Conservation (phyloP, 2,888 invertebrate species). For the Amphipoea lucens region DNA sequence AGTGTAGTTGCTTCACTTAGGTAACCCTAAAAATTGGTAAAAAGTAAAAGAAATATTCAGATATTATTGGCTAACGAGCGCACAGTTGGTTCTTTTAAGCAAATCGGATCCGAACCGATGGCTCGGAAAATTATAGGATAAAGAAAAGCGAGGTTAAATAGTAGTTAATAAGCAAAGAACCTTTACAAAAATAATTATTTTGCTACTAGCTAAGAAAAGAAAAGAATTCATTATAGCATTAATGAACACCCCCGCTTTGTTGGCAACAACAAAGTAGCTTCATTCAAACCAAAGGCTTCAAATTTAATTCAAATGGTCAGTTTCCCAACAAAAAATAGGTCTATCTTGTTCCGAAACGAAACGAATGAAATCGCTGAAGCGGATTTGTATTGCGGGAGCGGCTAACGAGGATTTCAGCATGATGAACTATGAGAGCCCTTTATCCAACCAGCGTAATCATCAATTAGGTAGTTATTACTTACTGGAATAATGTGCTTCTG, state of each 20-base stretch:
- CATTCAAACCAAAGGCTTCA: constrained; percentile 49
- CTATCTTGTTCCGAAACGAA: constrained; percentile 72
- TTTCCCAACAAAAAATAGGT: constrained; percentile 76
- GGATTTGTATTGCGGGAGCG: constrained; percentile 85
- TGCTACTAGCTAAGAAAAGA: constrained; percentile 30
- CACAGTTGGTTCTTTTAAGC: not conserved
- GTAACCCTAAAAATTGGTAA: not conserved
- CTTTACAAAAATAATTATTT: constrained; percentile 36
- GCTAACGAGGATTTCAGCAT: constrained; percentile 84
- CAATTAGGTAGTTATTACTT: constrained; percentile 67
- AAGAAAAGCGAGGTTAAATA: constrained; percentile 33
- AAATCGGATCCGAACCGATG: constrained; percentile 3
- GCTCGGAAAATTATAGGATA: constrained; percentile 21
- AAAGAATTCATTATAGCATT: constrained; percentile 49
- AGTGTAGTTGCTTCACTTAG: no score
- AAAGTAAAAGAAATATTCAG: not conserved
- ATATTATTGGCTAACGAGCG: not conserved
- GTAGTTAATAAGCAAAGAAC: constrained; percentile 35
- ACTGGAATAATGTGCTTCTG: constrained; percentile 60
- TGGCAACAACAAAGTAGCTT: constrained; percentile 42
- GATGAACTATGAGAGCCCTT: constrained; percentile 80
- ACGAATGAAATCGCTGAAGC: constrained; percentile 83
- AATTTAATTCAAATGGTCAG: constrained; percentile 73
- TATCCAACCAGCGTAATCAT: constrained; percentile 74
- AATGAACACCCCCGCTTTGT: constrained; percentile 39